Evolutionary conservation across 2,797 vertebrate genomes (phyloP).

Genomic region (Nothura maculosa): DNA sequence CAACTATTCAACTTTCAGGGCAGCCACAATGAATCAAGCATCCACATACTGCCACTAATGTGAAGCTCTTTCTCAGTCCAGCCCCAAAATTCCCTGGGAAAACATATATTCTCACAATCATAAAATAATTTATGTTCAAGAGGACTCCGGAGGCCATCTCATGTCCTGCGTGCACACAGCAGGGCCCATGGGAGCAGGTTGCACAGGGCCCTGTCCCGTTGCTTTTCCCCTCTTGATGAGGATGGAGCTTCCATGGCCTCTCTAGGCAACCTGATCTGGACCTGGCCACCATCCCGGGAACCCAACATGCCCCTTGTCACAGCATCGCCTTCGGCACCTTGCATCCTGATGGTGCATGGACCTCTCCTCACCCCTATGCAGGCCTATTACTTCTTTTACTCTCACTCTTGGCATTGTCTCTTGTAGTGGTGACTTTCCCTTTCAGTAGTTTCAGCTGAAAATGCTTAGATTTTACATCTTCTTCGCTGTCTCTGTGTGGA

Average conservation of each 20-base stretch:
- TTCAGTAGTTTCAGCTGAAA: neutral
- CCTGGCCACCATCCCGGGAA: fast-evolving
- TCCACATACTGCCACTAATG: neutral
- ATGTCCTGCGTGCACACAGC: neutral
- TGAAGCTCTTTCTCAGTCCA: neutral
- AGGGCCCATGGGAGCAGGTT: neutral
- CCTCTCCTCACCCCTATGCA: neutral
- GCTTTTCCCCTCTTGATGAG: neutral
- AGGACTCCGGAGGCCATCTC: neutral
- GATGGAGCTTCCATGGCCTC: fast-evolving
- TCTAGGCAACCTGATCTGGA: neutral
- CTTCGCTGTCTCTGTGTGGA: neutral
- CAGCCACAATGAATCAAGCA: fast-evolving
- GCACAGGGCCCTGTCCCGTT: neutral
- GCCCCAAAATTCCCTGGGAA: neutral
- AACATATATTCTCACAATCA: fast-evolving
- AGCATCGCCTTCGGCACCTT: neutral
- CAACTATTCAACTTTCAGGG: neutral
- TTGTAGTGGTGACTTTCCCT: neutral
- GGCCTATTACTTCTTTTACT: neutral
- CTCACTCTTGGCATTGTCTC: neutral
- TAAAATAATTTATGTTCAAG: neutral
- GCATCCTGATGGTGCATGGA: fast-evolving
- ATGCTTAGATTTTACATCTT: neutral
- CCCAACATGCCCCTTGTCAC: fast-evolving